Evolutionary conservation across 1,140 invertebrate genomes (phyloP), one percentile per base, ranked within the genome.

Genomic region (Phymastichus coffea): DNA sequence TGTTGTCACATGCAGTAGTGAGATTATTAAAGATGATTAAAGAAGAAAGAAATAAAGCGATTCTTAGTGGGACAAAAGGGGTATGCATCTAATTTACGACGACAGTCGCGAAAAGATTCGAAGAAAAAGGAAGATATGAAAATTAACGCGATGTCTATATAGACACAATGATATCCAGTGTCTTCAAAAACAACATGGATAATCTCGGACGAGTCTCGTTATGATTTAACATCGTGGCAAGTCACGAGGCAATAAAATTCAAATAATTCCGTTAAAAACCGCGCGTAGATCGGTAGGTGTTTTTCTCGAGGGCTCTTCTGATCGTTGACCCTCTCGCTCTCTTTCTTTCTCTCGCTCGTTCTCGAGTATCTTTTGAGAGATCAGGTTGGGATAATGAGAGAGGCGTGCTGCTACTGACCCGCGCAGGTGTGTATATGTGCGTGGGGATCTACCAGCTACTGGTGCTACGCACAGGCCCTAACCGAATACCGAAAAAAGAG

Each of bases 361-460:
- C 33, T 15, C 17, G 23, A 15, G 71, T 73, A 78, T 76, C 69
- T 75, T 76, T 75, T 67, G 67, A 73, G 69, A 75, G 74, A 78
- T 78, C 75, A 73, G 68, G 71, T 73, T 69, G 64, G 74, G 71
- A 79, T 79, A 78, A 77, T 75, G 70, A 72, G 73, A 75, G 72
- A 74, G 71, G 67, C 67, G 76, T n/a, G n/a, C n/a, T n/a, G 69
- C 70, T 71, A 61, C 71, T 72, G 70, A 73, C 68, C 69, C 49
- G 70, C n/a, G n/a, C 75, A 78, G 76, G 74, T 77, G 6, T 23
- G 14, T 22, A 25, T 14, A 22, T n/a, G 20, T n/a, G 74, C 70
- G 70, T 72, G 74, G 66, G 68, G 67, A 51, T 56, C 67, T 63
- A n/a, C n/a, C n/a, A 66, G 71, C 77, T 80, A 80, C 78, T 67